phyloP scores from a whole-genome alignment of 1,140 invertebrate genomes.

The Magallana gigas region DNA sequence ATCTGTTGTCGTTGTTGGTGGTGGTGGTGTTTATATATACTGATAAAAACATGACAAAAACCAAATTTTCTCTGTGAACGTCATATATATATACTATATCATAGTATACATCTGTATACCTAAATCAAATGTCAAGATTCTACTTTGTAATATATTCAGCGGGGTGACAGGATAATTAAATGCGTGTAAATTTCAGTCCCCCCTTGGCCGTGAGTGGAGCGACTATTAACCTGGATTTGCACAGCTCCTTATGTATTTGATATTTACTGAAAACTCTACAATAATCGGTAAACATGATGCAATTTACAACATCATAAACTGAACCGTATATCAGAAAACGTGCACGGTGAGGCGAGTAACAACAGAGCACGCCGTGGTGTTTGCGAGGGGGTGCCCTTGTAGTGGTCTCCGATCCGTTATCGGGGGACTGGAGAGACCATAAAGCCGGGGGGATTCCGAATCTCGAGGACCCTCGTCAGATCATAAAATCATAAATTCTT shows the following conservation, averaged over 20 bases:
- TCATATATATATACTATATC: too few species aligned
- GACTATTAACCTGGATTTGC: neutral
- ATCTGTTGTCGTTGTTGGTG: too few species aligned
- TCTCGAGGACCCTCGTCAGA: conserved; percentile 20
- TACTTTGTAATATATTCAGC: too few species aligned
- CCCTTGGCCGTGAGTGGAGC: neutral
- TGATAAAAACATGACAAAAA: too few species aligned
- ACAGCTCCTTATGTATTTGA: neutral
- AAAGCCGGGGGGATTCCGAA: conserved; percentile 43
- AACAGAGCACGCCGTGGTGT: neutral
- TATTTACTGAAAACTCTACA: neutral
- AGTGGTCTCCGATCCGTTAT: conserved; percentile 39
- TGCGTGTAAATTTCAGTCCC: neutral
- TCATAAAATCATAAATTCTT: conserved; percentile 52
- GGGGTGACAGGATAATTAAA: too few species aligned
- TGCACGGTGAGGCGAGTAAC: neutral
- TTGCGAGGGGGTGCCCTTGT: neutral
- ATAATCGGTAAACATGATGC: conserved; percentile 7
- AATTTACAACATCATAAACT: conserved; percentile 15
- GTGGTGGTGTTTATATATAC: too few species aligned
- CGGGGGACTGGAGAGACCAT: conserved; percentile 44
- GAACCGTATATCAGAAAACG: neutral
- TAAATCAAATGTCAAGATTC: too few species aligned
- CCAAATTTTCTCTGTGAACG: too few species aligned
- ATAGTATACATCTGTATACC: too few species aligned